Base-by-base conservation (phyloP, 2,888 invertebrate species). In the Drymonia ruficornis region DNA sequence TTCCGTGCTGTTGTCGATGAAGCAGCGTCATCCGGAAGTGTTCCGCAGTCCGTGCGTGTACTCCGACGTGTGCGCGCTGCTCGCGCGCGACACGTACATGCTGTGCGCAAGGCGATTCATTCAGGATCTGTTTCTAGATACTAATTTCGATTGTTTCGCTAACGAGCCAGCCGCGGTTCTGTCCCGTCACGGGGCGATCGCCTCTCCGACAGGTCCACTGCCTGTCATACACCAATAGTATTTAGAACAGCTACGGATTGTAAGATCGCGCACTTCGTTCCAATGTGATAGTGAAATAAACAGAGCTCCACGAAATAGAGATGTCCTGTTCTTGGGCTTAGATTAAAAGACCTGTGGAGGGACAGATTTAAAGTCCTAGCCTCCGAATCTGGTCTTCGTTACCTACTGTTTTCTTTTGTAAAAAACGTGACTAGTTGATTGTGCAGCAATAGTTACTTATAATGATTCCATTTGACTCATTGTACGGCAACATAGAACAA, bases 51-150 rank as follows among this genome's bases (percentile, higher is more conserved):
- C 97, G 56, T 99, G 99, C 86, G 94, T 99, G 16, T 99, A 98
- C 90, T 98, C 98, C 0, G 99, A 99, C 84, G 96, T 98, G 13
- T 96, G 97, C 81, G 95, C 95, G 60, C 93, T 97, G 54, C 91
- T 99, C 53, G 95, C 96, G 0, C 94, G 95, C 52, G 96, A 96
- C 81, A 96, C 96, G 44, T 98, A 97, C 86, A 95, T 98, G 77
- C 92, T 98, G 77, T 94, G 95, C 59, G 96, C 98, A 2, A 94
- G 99, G 12, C 94, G 98, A 53, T 97, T 98, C 85, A 92, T 99
- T 31, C 99, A 99, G 83, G 99, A 99, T 84, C 93, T 99, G 38
- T 99, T 99, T 86, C 93, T 97, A 50, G 99, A 99, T 78, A 94
- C 97, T 23, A 93, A 94, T 75, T 97, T 97, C 80, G 95, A 96